Conservation (phyloP, 2,113 vertebrate species). For the Guaruba guarouba region DNA sequence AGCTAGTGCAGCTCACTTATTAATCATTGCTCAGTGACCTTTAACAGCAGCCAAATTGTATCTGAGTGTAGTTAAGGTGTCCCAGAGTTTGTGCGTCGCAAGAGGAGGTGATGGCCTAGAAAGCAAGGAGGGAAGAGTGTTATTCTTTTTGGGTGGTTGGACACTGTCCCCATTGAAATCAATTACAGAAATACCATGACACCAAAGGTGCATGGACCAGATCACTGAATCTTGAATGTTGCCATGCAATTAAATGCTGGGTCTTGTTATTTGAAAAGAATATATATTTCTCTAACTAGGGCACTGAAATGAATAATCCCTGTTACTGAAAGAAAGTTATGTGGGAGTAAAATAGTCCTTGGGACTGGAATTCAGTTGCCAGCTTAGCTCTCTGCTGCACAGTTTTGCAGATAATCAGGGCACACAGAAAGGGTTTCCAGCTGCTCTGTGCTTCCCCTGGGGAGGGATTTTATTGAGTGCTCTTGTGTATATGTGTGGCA, state of each 20-base stretch:
- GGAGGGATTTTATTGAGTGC: slow-evolving; percentile 15
- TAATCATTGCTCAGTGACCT: slow-evolving; percentile 18
- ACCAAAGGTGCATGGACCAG: not conserved
- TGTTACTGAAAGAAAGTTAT: not conserved
- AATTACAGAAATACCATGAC: not conserved
- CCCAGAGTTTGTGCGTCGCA: not conserved
- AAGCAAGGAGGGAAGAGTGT: not conserved
- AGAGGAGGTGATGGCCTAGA: not conserved
- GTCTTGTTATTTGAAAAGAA: not conserved
- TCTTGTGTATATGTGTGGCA: slow-evolving; percentile 9
- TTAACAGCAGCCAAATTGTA: not conserved
- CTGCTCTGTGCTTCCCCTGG: slow-evolving; percentile 10
- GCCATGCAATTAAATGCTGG: not conserved
- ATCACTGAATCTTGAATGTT: not conserved
- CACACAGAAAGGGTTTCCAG: slow-evolving; percentile 8
- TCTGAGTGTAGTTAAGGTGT: not conserved
- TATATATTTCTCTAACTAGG: not conserved
- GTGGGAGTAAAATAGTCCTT: slow-evolving; percentile 20
- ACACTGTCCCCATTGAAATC: not conserved
- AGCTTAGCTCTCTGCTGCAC: not conserved
- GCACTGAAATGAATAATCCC: not conserved
- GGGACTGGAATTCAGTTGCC: slow-evolving; percentile 6
- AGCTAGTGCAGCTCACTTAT: not conserved
- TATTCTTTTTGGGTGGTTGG: not conserved
- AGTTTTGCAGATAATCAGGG: slow-evolving; percentile 1